phyloP scores from a whole-genome alignment of 2,888 invertebrate species.

The Diploptera punctata region DNA sequence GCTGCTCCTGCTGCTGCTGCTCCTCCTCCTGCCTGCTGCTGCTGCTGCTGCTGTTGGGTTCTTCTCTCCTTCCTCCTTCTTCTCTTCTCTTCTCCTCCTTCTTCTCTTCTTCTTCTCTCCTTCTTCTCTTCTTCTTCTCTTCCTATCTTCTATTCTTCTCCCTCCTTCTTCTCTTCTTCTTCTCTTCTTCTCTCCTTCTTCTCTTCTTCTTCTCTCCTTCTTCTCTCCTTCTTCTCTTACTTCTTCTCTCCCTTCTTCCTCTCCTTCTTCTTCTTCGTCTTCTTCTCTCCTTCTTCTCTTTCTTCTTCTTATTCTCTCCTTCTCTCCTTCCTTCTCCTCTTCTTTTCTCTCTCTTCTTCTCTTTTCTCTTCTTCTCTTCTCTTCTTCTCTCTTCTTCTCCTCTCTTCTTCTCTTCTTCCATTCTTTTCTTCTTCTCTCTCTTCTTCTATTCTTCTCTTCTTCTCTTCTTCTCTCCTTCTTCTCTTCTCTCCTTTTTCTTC shows the following conservation, averaged over 20 bases:
- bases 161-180: background rate
- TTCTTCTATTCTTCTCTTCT: background rate
- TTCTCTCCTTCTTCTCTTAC: no score
- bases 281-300: no score
- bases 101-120: background rate
- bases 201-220: background rate
- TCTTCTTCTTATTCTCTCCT: no score
- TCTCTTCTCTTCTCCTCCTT: background rate
- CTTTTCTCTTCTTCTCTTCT: background rate
- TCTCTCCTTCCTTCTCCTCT: background rate
- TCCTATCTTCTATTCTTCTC: no score
- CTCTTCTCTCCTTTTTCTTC: background rate
- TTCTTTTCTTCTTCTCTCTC: no score
- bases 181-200: background rate
- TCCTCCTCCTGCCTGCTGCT: no score
- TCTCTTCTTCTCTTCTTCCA: background rate
- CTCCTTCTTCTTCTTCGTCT: no score
- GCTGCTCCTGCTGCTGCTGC: background rate
- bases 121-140: background rate
- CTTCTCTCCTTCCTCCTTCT: background rate
- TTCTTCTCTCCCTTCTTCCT: no score
- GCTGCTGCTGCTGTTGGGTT: background rate
- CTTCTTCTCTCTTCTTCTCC: background rate
- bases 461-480: background rate
- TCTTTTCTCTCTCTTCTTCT: background rate